Conservation (phyloP, 2,888 invertebrate genomes). For the Pseudoips prasinana region DNA sequence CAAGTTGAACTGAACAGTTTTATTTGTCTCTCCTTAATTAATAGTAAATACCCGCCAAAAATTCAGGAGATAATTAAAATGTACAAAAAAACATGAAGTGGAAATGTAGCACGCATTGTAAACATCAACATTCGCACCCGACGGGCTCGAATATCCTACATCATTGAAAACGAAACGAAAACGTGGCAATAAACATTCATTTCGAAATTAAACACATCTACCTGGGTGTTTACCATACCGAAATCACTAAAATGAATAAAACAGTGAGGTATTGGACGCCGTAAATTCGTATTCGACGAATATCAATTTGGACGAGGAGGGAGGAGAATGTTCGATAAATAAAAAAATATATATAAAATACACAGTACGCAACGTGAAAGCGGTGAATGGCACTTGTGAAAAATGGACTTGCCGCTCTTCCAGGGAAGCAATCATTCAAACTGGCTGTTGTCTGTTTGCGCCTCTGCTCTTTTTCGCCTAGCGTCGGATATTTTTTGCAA, state of each 20-base stretch:
- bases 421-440: constrained; percentile 82
- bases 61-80: constrained; percentile 22
- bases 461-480: constrained; percentile 76
- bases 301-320: constrained; percentile 72
- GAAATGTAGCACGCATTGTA: constrained; percentile 42
- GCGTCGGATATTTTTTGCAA: constrained; percentile 57
- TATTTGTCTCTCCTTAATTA: background rate
- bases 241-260: constrained; percentile 80
- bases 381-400: constrained; percentile 82
- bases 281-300: constrained; percentile 75
- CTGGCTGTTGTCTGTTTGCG: constrained; percentile 80
- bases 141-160: constrained; percentile 36
- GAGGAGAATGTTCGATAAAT: constrained; percentile 67
- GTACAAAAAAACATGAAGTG: constrained; percentile 23
- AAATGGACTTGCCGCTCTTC: constrained; percentile 82
- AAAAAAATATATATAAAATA: constrained; percentile 73
- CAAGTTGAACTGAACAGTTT: background rate
- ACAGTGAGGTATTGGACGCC: constrained; percentile 71
- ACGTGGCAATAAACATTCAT: constrained; percentile 79
- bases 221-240: constrained; percentile 77
- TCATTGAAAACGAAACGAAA: constrained; percentile 69
- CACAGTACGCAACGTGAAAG: constrained; percentile 75
- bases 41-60: background rate
- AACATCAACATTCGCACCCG: constrained; percentile 39
- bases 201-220: constrained; percentile 80